These are phyloP conservation scores for Caenorhabditis sulstoni DNA, from an alignment of 2,888 invertebrate genomes.

Conservation along the genomic window DNA sequence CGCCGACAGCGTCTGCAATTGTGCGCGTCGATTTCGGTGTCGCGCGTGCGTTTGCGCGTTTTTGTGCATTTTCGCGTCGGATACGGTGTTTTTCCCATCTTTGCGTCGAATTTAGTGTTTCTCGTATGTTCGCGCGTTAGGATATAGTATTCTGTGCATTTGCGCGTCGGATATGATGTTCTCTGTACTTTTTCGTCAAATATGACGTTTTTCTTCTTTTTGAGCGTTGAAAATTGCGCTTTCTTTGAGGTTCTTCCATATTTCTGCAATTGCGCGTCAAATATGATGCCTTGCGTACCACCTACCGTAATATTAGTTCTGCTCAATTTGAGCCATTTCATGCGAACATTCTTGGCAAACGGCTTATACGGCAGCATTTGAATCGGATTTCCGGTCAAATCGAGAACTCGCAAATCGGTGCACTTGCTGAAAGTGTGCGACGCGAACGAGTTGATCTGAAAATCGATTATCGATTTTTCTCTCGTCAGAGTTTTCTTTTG, in stretches of 20 bases:
- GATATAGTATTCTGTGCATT: too few relatives aligned
- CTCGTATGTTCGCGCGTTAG: too few relatives aligned
- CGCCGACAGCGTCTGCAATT: constrained; percentile 61
- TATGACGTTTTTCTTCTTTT: too few relatives aligned
- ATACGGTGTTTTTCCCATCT: too few relatives aligned
- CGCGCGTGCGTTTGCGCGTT: too few relatives aligned
- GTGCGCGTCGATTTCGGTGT: neutral
- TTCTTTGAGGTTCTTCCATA: neutral
- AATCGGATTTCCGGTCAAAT: constrained; percentile 71
- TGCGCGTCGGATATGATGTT: too few relatives aligned
- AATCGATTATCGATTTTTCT: constrained; percentile 1
- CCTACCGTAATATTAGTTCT: constrained; percentile 67
- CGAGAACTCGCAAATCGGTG: constrained; percentile 68
- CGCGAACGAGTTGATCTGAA: constrained; percentile 71
- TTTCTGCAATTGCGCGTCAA: neutral
- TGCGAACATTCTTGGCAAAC: constrained; percentile 63
- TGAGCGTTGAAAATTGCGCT: too few relatives aligned
- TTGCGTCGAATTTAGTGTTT: too few relatives aligned
- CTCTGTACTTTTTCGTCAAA: too few relatives aligned
- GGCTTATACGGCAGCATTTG: constrained; percentile 68
- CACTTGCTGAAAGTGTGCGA: constrained; percentile 73
- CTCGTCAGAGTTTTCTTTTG: neutral
- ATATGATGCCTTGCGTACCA: neutral
- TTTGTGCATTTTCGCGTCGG: too few relatives aligned
- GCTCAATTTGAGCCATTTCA: constrained; percentile 74